These are phyloP conservation scores for Furcula furcula DNA, from an alignment of 2,888 invertebrate species.

Conservation along the genomic window DNA sequence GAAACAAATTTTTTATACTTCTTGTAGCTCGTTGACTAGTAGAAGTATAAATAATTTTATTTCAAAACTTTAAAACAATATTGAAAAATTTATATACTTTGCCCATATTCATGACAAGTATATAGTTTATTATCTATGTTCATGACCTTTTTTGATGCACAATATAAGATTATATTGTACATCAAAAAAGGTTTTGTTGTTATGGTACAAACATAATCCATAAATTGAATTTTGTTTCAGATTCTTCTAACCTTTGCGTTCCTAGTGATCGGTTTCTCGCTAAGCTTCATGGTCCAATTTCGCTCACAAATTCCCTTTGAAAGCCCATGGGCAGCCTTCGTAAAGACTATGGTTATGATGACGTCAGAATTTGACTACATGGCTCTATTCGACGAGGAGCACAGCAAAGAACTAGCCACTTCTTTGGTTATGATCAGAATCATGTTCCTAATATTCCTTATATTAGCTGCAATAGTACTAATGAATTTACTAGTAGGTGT, in stretches of 20 bases:
- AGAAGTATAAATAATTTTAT: too few relatives aligned
- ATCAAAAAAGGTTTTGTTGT: too few relatives aligned
- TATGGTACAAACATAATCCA: too few relatives aligned
- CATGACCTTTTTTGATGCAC: too few relatives aligned
- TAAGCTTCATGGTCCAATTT: slow-evolving; percentile 82
- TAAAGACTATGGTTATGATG: slow-evolving; percentile 83
- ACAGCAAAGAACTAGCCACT: slow-evolving; percentile 56
- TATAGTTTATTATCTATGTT: too few relatives aligned
- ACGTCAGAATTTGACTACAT: slow-evolving; percentile 82
- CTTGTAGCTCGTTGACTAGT: too few relatives aligned
- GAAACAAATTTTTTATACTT: too few relatives aligned
- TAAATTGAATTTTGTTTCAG: slow-evolving; percentile 64
- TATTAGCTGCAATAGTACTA: slow-evolving; percentile 80
- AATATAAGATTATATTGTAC: too few relatives aligned
- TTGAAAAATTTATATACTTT: too few relatives aligned
- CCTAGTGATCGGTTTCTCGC: slow-evolving; percentile 78
- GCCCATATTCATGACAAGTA: too few relatives aligned
- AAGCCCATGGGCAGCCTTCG: slow-evolving; percentile 74
- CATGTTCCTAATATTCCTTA: slow-evolving; percentile 76
- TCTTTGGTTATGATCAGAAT: slow-evolving; percentile 69
- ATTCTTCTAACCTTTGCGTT: slow-evolving; percentile 73
- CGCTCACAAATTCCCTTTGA: slow-evolving; percentile 73
- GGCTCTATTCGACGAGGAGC: slow-evolving; percentile 69
- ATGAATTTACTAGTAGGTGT: slow-evolving; percentile 83
- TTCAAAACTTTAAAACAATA: too few relatives aligned